Percentiles rank a stretch among this genome's conserved stretches.
Evolutionary conservation across 2,113 vertebrate species (phyloP).

Genomic region (Pluvianellus socialis): DNA sequence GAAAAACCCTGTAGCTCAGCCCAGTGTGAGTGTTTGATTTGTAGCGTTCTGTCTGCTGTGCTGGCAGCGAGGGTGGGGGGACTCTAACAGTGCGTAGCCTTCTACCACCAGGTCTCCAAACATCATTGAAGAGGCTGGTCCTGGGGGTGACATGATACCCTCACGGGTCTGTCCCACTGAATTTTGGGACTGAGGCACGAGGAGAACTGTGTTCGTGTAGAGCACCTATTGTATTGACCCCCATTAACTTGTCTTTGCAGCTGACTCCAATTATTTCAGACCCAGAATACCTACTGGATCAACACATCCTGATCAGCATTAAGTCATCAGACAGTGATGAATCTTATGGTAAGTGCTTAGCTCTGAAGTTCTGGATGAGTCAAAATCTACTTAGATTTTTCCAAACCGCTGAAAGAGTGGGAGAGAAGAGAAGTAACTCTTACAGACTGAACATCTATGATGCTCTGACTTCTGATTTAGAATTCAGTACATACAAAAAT

Average conservation of each 20-base stretch:
- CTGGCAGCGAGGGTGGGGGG: neutral
- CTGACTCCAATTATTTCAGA: constrained; percentile 96
- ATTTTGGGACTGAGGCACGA: neutral
- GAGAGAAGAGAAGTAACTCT: neutral
- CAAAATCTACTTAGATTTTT: constrained; percentile 28
- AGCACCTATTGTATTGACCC: neutral
- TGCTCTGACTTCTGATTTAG: constrained; percentile 3
- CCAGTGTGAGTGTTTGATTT: neutral
- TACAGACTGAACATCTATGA: neutral
- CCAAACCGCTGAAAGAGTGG: neutral
- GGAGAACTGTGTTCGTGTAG: neutral
- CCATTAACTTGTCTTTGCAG: constrained; percentile 70
- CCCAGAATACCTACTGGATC: constrained; percentile 94
- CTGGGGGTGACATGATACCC: neutral
- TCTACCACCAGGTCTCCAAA: neutral
- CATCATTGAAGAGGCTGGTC: neutral
- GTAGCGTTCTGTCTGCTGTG: neutral
- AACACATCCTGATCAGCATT: constrained; percentile 94
- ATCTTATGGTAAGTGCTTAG: constrained; percentile 85
- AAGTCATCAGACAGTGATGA: constrained; percentile 95
- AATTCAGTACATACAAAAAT: neutral
- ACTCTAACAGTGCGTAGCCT: neutral
- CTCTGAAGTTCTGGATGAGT: constrained; percentile 24
- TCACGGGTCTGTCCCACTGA: neutral
- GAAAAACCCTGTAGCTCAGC: neutral